Percentiles rank a stretch among this genome's conserved stretches.
Conservation (phyloP, 2,113 vertebrate species). For the Dermatemys mawii region DNA sequence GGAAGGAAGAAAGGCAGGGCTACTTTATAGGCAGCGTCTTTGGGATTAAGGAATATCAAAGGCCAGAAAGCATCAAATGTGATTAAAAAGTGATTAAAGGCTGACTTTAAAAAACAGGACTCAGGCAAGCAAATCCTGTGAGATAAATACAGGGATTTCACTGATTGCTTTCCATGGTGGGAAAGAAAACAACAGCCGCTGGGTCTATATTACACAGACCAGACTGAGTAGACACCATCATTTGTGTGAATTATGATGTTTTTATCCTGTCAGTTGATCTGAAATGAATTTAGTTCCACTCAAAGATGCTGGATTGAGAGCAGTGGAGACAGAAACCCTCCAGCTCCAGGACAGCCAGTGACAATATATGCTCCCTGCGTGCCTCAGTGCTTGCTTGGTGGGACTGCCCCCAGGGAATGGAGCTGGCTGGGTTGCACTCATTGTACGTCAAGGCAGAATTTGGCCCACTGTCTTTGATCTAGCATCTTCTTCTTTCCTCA, state of each 20-base stretch:
- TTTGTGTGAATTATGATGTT: background rate
- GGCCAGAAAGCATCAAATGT: background rate
- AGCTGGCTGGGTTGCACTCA: too few relatives aligned
- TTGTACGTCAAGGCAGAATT: background rate
- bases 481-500: background rate
- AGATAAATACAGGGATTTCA: background rate
- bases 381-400: background rate
- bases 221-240: background rate
- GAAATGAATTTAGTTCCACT: background rate
- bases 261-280: background rate
- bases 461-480: background rate
- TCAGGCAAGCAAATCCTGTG: background rate
- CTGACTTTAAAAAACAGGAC: background rate
- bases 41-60: background rate
- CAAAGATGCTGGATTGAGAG: background rate
- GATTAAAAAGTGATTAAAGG: background rate
- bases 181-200: background rate
- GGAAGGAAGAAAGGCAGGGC: background rate
- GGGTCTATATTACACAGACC: background rate
- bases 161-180: accelerated
- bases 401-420: background rate
- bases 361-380: background rate
- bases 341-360: background rate
- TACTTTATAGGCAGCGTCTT: background rate
- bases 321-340: background rate